Evolutionary conservation across 2,113 vertebrate genomes (phyloP), one percentile per base, ranked within the genome.

Genomic region (Perca fluviatilis): DNA sequence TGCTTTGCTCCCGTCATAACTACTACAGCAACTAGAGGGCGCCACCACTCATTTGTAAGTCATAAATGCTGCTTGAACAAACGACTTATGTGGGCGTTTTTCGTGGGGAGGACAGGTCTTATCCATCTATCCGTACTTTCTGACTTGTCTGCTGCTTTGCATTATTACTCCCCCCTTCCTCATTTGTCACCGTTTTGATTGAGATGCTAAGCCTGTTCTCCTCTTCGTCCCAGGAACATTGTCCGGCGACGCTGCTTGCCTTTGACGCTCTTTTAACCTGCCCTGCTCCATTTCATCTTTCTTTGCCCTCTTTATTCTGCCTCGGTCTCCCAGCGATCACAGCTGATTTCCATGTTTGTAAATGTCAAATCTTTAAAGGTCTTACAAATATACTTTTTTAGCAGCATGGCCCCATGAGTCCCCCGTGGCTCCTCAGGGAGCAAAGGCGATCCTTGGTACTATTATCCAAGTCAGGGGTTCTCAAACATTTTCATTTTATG

Each of bases 341-440:
- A 77, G 53, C 87, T 86, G 57, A 88, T 87, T 84, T 90, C 83
- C 90, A 88, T 91, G 90, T 85, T 83, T 78, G 86, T 71, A 93
- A 93, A 92, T 92, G 92, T 90, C 91, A 93, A 50, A 86, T 90
- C 75, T 89, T 82, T 85, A 72, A 88, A 88, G 89, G 87, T 90
- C 84, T 82, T 77, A 78, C 80, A 88, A 89, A 84, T 70, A 85
- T 67, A 82, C 75, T 30, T 76, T 85, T 85, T 73, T 54, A 65
- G 76, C 77, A 79, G 68, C 49, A 1, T 65, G 77, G 81, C 36
- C 46, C 33, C n/a, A 61, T 10, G 27, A 58, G 66, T 83, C 74
- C 47, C 76, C 36, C 1, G 61, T 56, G 85, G 66, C 74, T 74
- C 79, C 60, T 74, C 21, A 2, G 75, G 78, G 83, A 87, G 75